Percentiles rank a stretch among this genome's conserved stretches.
phyloP scores from a whole-genome alignment of 2,888 invertebrate genomes.

The Sphinx pinastri region DNA sequence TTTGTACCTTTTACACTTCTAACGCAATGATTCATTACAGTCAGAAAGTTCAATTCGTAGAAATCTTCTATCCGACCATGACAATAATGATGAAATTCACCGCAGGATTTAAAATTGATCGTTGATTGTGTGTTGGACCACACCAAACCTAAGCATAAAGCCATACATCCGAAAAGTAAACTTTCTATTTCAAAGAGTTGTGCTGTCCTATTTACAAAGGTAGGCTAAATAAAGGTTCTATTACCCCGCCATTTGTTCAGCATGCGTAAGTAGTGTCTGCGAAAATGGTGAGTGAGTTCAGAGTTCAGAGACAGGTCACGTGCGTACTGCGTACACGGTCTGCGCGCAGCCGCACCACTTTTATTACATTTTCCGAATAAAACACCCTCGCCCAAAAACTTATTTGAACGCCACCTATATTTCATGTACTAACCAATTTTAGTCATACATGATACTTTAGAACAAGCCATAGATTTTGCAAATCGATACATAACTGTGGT shows the following conservation, averaged over 20 bases:
- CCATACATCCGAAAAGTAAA: neutral
- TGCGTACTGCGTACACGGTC: slow-evolving; percentile 55
- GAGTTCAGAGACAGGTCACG: slow-evolving; percentile 70
- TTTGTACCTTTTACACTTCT: neutral
- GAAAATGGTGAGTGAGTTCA: slow-evolving; percentile 55
- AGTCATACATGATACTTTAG: neutral
- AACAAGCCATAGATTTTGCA: neutral
- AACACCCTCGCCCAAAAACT: slow-evolving; percentile 60
- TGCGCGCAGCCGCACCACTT: slow-evolving; percentile 61
- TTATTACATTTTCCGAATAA: slow-evolving; percentile 78
- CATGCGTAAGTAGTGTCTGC: slow-evolving; percentile 64
- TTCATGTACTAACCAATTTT: slow-evolving; percentile 44
- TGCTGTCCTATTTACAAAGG: slow-evolving; percentile 27
- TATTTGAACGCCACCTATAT: slow-evolving; percentile 44
- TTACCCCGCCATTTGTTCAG: slow-evolving; percentile 55
- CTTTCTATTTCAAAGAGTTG: slow-evolving; percentile 11
- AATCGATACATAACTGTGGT: no score
- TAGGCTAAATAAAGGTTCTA: slow-evolving; percentile 54
- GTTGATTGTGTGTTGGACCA: neutral
- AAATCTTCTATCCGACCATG: neutral
- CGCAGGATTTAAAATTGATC: neutral
- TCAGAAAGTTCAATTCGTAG: neutral
- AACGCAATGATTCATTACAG: neutral
- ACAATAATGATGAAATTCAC: neutral
- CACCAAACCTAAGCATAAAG: neutral